These are phyloP conservation scores for Temnothorax longispinosus DNA, from an alignment of 1,140 invertebrate species.

Conservation along the genomic window DNA sequence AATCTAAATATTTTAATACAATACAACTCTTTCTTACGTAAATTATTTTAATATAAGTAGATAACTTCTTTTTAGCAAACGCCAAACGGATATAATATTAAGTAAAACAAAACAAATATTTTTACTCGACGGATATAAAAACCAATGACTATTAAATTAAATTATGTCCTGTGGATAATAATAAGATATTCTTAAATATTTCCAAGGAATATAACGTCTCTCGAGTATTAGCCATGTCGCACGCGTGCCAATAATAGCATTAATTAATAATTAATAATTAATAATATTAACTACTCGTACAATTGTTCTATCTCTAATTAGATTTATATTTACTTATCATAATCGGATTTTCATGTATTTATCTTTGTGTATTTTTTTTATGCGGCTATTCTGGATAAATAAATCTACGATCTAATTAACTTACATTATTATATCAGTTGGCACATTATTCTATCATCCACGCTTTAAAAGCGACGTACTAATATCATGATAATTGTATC, in stretches of 20 bases:
- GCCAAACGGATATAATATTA: neutral
- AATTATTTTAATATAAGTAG: no score
- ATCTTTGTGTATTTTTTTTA: neutral
- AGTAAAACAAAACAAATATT: neutral
- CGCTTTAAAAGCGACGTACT: neutral
- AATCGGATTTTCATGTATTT: neutral
- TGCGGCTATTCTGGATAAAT: neutral
- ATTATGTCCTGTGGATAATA: conserved; percentile 17
- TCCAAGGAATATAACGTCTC: neutral
- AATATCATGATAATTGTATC: conserved; percentile 14
- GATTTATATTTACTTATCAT: neutral
- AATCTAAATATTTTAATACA: conserved; percentile 66
- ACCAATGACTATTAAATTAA: conserved; percentile 7
- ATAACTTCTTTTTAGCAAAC: no score
- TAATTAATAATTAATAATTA: conserved; percentile 14
- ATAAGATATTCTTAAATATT: conserved; percentile 12
- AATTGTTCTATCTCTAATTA: conserved; percentile 21
- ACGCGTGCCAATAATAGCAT: neutral
- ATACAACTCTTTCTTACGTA: neutral
- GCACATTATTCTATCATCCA: conserved; percentile 26
- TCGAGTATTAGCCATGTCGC: neutral
- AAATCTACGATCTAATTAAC: conserved; percentile 12
- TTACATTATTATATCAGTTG: conserved; percentile 30
- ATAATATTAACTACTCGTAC: neutral
- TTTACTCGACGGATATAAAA: neutral